Evolutionary conservation across 2,797 vertebrate species (phyloP), one percentile per base, ranked within the genome.

Genomic region (Setipinna tenuifilis): DNA sequence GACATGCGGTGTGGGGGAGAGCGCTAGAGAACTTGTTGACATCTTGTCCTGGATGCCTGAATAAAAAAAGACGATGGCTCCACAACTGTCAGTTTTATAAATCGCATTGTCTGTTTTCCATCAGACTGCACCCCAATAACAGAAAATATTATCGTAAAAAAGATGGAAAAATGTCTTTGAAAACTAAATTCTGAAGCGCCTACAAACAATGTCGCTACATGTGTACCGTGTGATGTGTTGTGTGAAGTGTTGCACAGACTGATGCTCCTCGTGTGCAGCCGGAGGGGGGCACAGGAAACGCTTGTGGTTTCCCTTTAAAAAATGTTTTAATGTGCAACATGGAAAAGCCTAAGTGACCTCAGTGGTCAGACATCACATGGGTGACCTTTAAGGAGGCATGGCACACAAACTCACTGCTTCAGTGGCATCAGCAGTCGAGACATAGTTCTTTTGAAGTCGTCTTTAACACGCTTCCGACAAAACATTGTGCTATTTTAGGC

Each of bases 261-360:
- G 82, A 78, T 78, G 71, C 23, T 31, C 35, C 59, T 86, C 82
- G 23, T 84, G 41, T 19, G 80, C 50, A 35, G 46, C 35, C 25
- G 16, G 57, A 31, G 35, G 17, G 71, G 71, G 71, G 1, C 31
- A 78, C 31, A 78, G 71, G 71, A 78, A 81, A 61, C 84, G 61
- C 84, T 84, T 88, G 84, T 86, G 89, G 62, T 90, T 88, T 90
- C 71, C 46, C 17, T 80, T 46, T 88, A 86, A 85, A 87, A 83
- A 84, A 31, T 82, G 81, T 88, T 82, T 85, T 87, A 85, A 86
- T 86, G 78, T 81, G 80, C 59, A 82, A 85, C 85, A 86, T 83
- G 87, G 84, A 88, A 88, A 88, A 81, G 68, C 85, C 12, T 25
- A 82, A 86, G 83, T 68, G 85, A 83, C 59, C 62, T 81, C 75